Evolutionary conservation across 53 echinoderm and acorn worm genomes (phyloP), one percentile per base, ranked within the genome.

Genomic region (Astropecten irregularis): DNA sequence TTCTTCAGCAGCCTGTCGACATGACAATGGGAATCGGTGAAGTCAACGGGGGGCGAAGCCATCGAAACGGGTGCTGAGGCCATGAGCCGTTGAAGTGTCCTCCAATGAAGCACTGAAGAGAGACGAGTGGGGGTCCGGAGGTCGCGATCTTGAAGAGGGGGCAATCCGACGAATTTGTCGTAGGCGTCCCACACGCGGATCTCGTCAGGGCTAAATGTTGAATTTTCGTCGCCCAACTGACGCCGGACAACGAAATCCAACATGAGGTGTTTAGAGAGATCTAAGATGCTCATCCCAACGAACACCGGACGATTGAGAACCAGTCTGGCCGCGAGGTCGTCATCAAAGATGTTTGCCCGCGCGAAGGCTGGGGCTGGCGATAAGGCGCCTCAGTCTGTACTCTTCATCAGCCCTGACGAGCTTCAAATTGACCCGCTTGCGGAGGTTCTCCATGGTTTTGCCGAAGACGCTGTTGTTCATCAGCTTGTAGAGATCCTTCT

Each of bases 221-320:
- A 70, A 70, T 0, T 49, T 31, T 70, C 48, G 50, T 70, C 71
- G 32, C 71, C 71, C 71, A 50, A 70, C 71, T 70, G 71, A 70
- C 49, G 49, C 71, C 50, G 71, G 71, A 49, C 71, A 64, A 9
- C 11, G 42, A n/a, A n/a, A n/a, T n/a, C n/a, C n/a, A n/a, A n/a
- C n/a, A n/a, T n/a, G n/a, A n/a, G n/a, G n/a, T n/a, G n/a, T n/a
- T n/a, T n/a, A n/a, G n/a, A n/a, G n/a, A n/a, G n/a, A n/a, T n/a
- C n/a, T n/a, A n/a, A n/a, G n/a, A n/a, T n/a, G n/a, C n/a, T n/a
- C n/a, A n/a, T n/a, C n/a, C n/a, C n/a, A n/a, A n/a, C n/a, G n/a
- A n/a, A n/a, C n/a, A n/a, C n/a, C n/a, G n/a, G n/a, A n/a, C n/a
- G n/a, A n/a, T n/a, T n/a, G n/a, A n/a, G n/a, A n/a, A n/a, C n/a